Conservation (phyloP, 1,140 invertebrate genomes). For the Choristoneura fumiferana region DNA sequence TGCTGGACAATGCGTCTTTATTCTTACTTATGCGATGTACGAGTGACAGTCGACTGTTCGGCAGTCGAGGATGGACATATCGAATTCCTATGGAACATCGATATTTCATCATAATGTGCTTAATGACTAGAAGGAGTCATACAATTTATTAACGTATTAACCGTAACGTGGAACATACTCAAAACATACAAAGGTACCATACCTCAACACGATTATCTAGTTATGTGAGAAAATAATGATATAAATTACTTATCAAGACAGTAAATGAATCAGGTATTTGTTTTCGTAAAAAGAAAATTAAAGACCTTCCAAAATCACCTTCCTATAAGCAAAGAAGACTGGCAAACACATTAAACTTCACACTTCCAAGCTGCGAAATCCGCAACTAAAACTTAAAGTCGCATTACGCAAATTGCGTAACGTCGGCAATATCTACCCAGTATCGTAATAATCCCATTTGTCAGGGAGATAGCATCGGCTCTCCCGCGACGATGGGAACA, state of each 20-base stretch:
- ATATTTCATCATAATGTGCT: not conserved
- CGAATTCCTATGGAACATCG: slow-evolving; percentile 9
- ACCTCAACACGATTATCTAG: no score
- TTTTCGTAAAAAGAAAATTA: no score
- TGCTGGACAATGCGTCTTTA: slow-evolving; percentile 21
- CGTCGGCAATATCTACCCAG: slow-evolving; percentile 36
- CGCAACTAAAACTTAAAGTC: slow-evolving; percentile 26
- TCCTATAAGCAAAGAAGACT: no score
- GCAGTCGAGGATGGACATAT: not conserved
- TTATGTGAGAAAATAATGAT: no score
- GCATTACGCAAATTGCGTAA: slow-evolving; percentile 56
- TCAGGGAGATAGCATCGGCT: slow-evolving; percentile 53
- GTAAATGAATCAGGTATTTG: no score
- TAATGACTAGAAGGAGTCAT: no score
- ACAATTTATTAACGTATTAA: no score
- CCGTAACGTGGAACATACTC: no score
- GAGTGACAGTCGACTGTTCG: not conserved
- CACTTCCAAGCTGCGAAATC: not conserved
- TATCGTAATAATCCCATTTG: slow-evolving; percentile 57
- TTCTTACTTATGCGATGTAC: slow-evolving; percentile 6
- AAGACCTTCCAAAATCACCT: no score
- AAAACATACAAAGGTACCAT: no score
- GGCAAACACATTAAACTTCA: no score
- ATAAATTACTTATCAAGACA: no score
- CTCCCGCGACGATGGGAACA: slow-evolving; percentile 38